These are phyloP conservation scores for Phylloscopus trochiloides DNA, from an alignment of 2,113 vertebrate genomes.

Conservation along the genomic window DNA sequence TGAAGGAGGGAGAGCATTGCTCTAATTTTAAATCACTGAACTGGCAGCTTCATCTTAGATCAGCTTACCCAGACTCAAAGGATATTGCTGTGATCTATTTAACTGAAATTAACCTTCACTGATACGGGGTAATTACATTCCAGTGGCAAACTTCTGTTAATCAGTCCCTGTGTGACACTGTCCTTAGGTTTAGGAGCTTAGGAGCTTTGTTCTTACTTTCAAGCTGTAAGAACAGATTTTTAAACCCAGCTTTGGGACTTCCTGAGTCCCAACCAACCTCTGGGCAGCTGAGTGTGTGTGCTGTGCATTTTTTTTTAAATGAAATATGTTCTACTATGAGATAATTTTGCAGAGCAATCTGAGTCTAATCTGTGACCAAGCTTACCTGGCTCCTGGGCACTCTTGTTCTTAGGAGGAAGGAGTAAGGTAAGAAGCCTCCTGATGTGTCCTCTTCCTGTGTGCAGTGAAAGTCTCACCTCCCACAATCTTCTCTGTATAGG, in stretches of 20 bases:
- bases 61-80: conserved; percentile 22
- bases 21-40: conserved; percentile 40
- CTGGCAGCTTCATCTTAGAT: conserved; percentile 4
- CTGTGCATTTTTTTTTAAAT: background rate
- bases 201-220: background rate
- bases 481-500: background rate
- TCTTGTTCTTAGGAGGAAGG: background rate
- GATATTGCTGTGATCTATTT: conserved; percentile 12
- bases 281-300: background rate
- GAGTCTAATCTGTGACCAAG: background rate
- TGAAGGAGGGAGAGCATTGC: conserved; percentile 19
- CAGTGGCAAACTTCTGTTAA: background rate
- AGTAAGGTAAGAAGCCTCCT: background rate
- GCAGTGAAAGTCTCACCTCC: background rate
- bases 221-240: conserved; percentile 25
- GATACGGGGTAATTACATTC: background rate
- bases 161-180: background rate
- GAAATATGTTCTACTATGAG: background rate
- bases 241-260: background rate
- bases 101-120: conserved; percentile 12
- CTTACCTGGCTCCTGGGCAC: background rate
- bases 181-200: background rate
- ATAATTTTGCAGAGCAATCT: background rate
- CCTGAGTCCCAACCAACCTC: background rate
- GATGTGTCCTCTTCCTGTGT: background rate